Conservation (phyloP, 2,113 vertebrate genomes). For the Procavia capensis region DNA sequence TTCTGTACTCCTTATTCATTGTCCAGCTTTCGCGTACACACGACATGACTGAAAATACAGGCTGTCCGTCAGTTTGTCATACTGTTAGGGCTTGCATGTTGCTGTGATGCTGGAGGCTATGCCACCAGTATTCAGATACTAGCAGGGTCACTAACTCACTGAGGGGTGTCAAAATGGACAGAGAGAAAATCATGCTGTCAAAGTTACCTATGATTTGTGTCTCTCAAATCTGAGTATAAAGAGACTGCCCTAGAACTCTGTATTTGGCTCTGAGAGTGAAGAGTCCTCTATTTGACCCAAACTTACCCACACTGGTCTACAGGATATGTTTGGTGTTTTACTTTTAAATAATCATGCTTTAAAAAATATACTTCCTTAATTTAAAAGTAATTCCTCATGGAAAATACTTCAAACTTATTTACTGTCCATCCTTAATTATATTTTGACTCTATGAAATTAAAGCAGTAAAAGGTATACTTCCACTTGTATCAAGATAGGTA, state of each 20-base stretch:
- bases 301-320: not conserved
- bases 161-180: not conserved
- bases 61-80: too few relatives aligned
- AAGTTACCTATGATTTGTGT: not conserved
- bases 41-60: too few relatives aligned
- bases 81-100: too few relatives aligned
- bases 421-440: not conserved
- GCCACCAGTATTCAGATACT: too few relatives aligned
- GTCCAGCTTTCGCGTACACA: too few relatives aligned
- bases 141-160: not conserved
- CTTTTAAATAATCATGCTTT: not conserved
- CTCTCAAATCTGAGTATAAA: constrained; percentile 11
- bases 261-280: not conserved
- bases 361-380: not conserved
- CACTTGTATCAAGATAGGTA: not conserved
- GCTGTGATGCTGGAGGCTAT: too few relatives aligned
- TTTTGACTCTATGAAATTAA: not conserved
- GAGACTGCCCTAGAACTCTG: not conserved
- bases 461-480: not conserved
- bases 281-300: not conserved
- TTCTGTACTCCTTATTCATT: too few relatives aligned
- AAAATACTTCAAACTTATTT: not conserved
- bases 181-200: constrained; percentile 26
- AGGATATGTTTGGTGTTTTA: not conserved
- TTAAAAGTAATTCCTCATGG: not conserved